Conservation (phyloP, 2,113 vertebrate genomes). For the Naja naja region DNA sequence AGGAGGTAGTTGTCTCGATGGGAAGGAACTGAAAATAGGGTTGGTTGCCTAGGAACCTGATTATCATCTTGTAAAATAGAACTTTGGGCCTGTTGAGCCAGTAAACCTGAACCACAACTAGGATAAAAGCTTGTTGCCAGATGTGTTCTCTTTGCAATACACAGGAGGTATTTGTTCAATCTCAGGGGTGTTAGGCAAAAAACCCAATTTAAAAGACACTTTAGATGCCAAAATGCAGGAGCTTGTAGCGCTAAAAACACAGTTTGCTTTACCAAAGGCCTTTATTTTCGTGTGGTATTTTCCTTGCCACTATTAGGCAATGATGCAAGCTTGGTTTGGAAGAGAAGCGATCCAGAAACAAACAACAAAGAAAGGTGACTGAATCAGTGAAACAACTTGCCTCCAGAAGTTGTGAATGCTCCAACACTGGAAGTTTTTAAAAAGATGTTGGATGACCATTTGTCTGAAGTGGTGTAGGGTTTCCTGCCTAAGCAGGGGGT, state of each 20-base stretch:
- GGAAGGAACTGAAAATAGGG: conserved; percentile 60
- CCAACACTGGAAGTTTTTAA: too few species aligned
- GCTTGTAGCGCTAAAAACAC: neutral
- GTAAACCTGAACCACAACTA: conserved; percentile 25
- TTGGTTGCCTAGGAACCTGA: conserved; percentile 67
- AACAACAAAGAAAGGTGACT: neutral
- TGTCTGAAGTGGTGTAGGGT: too few species aligned
- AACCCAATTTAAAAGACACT: neutral
- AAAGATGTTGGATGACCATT: too few species aligned
- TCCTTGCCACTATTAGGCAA: neutral
- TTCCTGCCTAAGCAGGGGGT: too few species aligned
- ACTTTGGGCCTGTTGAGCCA: conserved; percentile 51
- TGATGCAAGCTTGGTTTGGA: neutral
- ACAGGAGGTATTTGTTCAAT: neutral
- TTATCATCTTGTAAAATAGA: conserved; percentile 55
- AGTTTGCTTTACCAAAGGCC: neutral
- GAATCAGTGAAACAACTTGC: too few species aligned
- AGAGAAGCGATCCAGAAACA: neutral
- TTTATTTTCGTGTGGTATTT: neutral
- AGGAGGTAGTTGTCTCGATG: conserved; percentile 57
- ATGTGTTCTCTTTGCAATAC: neutral
- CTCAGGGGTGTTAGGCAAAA: rapidly evolving
- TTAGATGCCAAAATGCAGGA: neutral
- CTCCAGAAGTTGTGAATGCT: too few species aligned
- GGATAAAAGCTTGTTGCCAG: neutral